phyloP scores from a whole-genome alignment of 2,113 vertebrate genomes.

The Eupsittula cactorum region DNA sequence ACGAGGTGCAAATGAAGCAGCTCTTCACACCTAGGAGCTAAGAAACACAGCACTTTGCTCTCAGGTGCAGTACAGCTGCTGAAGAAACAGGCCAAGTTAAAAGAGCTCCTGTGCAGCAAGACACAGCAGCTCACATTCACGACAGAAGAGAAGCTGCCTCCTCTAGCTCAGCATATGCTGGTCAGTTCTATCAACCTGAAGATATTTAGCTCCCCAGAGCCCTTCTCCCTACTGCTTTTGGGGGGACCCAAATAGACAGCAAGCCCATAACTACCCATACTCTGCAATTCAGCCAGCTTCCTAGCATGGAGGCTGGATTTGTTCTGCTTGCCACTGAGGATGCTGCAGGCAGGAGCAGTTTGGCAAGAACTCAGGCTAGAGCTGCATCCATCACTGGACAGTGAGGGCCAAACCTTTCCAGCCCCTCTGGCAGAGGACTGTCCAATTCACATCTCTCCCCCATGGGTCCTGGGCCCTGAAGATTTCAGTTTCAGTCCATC shows the following conservation, averaged over 20 bases:
- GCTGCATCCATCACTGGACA: neutral
- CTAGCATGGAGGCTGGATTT: neutral
- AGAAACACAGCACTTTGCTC: neutral
- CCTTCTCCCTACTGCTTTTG: neutral
- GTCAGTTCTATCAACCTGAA: neutral
- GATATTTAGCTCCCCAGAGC: neutral
- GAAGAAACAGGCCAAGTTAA: neutral
- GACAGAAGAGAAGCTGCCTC: neutral
- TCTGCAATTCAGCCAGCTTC: neutral
- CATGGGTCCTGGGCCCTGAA: accelerated
- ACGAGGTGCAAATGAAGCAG: neutral
- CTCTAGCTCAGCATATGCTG: accelerated
- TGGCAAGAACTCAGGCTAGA: neutral
- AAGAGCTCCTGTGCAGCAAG: neutral
- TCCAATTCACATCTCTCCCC: neutral
- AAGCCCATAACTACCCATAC: neutral
- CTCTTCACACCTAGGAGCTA: neutral
- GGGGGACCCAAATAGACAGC: neutral
- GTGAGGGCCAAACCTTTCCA: neutral
- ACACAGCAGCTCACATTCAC: neutral
- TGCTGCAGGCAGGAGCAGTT: neutral
- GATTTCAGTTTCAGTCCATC: neutral
- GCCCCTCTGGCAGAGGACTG: neutral
- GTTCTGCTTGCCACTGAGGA: neutral
- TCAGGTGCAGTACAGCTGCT: neutral